Percentiles rank a stretch among this genome's conserved stretches.
These are phyloP conservation scores for Silurus aristotelis DNA, from an alignment of 2,797 vertebrate genomes.

Conservation along the genomic window DNA sequence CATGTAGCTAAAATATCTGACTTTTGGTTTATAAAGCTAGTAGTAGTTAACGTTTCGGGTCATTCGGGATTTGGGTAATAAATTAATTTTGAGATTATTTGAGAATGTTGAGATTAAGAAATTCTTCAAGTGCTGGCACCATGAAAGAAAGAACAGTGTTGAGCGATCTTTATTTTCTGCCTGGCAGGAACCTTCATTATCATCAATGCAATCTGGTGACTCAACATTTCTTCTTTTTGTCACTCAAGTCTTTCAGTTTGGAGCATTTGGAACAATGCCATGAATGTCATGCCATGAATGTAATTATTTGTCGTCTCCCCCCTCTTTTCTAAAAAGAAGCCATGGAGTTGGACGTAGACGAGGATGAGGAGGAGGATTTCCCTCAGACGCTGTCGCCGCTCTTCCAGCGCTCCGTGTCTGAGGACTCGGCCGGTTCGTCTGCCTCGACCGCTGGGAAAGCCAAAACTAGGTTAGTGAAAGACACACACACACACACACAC, in stretches of 20 bases:
- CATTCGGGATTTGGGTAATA: too few species aligned
- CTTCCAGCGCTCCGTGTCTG: constrained; percentile 80
- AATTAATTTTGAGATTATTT: too few species aligned
- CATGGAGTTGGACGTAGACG: constrained; percentile 72
- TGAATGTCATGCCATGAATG: too few species aligned
- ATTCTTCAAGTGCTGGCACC: not conserved
- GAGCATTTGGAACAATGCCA: not conserved
- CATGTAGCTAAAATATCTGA: too few species aligned
- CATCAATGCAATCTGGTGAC: not conserved
- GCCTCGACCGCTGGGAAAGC: constrained; percentile 82
- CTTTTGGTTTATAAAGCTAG: too few species aligned
- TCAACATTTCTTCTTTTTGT: not conserved
- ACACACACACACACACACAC: not conserved
- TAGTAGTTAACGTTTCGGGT: too few species aligned
- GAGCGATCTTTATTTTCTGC: not conserved
- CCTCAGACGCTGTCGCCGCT: constrained; percentile 67
- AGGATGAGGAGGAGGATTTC: constrained; percentile 67
- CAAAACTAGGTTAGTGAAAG: constrained; percentile 80
- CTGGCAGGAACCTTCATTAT: too few species aligned
- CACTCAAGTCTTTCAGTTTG: not conserved
- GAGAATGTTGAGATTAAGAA: too few species aligned
- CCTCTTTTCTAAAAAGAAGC: constrained; percentile 65
- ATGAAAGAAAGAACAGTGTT: not conserved
- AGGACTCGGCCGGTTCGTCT: constrained; percentile 81
- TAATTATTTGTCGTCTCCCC: not conserved